Conservation (phyloP, 2,113 vertebrate species). For the Pseudonaja textilis region DNA sequence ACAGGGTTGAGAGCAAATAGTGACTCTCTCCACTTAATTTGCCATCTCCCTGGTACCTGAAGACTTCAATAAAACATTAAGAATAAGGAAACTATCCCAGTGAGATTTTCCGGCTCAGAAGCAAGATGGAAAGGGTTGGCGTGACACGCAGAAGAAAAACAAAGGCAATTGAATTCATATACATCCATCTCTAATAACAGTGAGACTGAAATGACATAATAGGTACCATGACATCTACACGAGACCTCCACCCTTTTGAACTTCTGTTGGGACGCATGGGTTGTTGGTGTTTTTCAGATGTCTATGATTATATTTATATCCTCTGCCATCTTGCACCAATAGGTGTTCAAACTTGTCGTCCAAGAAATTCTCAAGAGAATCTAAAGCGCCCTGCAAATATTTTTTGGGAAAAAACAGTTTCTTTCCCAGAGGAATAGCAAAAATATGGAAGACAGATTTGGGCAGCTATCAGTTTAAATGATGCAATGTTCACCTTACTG, state of each 20-base stretch:
- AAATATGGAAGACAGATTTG: background rate
- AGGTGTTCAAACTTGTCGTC: background rate
- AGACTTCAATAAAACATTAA: background rate
- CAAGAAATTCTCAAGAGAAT: background rate
- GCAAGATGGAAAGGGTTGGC: background rate
- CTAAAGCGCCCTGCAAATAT: background rate
- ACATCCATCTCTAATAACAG: background rate
- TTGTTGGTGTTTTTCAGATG: background rate
- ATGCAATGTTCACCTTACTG: background rate
- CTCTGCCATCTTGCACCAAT: background rate
- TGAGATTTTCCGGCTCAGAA: background rate
- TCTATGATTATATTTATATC: background rate
- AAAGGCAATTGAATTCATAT: background rate
- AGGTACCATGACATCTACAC: background rate
- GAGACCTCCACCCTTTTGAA: background rate
- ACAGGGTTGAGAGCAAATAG: background rate
- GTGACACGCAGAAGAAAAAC: background rate
- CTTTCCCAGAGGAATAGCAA: background rate
- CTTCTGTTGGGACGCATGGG: background rate
- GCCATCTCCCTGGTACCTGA: background rate
- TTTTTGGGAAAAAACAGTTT: background rate
- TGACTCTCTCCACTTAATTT: background rate
- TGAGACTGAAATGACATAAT: background rate
- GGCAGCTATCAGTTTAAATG: background rate
- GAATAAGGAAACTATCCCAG: background rate